Percentiles rank a stretch among this genome's conserved stretches.
These are phyloP conservation scores for Hyalella azteca DNA, from an alignment of 2,888 invertebrate species.

Conservation along the genomic window DNA sequence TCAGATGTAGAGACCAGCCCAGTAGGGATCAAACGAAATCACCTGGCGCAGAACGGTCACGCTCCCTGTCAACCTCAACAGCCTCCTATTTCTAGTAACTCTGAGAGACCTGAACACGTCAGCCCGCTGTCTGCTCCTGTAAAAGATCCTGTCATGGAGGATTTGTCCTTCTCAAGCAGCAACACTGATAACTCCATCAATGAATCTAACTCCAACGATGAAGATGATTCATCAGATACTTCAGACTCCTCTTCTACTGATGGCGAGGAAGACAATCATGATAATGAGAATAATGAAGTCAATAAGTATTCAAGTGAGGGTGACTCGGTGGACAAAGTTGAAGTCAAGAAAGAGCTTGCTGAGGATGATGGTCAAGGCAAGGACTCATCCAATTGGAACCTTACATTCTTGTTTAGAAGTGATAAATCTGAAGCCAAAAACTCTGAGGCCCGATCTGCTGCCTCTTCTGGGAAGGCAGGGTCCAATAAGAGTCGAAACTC, in stretches of 20 bases:
- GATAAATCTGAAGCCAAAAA: background rate
- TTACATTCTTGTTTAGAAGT: background rate
- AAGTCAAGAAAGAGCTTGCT: background rate
- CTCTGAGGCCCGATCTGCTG: background rate
- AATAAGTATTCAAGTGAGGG: background rate
- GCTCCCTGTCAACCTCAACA: background rate
- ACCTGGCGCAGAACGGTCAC: background rate
- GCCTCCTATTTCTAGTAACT: background rate
- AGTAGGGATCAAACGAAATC: background rate
- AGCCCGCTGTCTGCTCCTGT: background rate
- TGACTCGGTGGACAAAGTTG: background rate
- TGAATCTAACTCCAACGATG: slow-evolving; percentile 12
- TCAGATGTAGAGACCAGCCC: background rate
- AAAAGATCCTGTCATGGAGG: slow-evolving; percentile 17
- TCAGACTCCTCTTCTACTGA: background rate
- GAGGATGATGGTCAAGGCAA: slow-evolving; percentile 3
- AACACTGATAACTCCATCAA: background rate
- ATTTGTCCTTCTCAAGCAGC: background rate
- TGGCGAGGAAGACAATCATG: background rate
- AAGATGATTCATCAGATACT: slow-evolving; percentile 7
- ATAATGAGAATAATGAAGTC: background rate
- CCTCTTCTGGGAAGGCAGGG: background rate
- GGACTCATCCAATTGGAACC: slow-evolving; percentile 7
- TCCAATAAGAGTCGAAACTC: background rate
- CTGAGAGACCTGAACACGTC: background rate